phyloP scores from a whole-genome alignment of 2,113 vertebrate species.

The Mus spicilegus region DNA sequence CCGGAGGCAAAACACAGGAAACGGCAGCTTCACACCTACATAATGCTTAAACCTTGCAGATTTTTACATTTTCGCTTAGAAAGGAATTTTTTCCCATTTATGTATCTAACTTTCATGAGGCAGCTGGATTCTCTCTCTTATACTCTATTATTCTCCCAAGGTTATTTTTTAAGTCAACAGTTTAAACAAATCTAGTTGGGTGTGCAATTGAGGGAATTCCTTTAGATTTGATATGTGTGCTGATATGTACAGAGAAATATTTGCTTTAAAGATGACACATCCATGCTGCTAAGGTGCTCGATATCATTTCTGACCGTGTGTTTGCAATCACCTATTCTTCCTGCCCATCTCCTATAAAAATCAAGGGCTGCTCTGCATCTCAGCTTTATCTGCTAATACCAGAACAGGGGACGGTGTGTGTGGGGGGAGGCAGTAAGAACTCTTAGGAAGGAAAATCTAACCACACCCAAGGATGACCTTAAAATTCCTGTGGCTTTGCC shows the following conservation, averaged over 20 bases:
- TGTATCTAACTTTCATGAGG: conserved; percentile 11
- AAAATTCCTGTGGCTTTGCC: conserved; percentile 51
- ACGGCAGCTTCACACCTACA: neutral
- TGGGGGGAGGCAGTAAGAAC: neutral
- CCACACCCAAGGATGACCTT: conserved; percentile 42
- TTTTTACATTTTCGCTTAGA: conserved; percentile 40
- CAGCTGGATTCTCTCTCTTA: conserved; percentile 23
- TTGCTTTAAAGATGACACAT: conserved; percentile 50
- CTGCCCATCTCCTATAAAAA: conserved; percentile 26
- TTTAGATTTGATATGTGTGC: conserved; percentile 48
- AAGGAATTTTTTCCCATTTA: neutral
- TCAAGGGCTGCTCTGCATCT: conserved; percentile 11
- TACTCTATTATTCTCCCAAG: conserved; percentile 20
- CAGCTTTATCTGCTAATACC: neutral
- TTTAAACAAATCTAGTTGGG: conserved; percentile 50
- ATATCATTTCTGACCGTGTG: neutral
- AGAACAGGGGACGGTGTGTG: neutral
- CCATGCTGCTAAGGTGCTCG: conserved; percentile 23
- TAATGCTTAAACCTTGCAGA: conserved; percentile 13
- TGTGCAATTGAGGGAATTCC: conserved; percentile 48
- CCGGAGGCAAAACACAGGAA: neutral
- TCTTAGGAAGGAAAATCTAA: neutral
- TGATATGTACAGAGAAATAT: conserved; percentile 50
- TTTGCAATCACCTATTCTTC: conserved; percentile 13
- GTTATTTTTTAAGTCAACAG: neutral